Conservation (phyloP, 2,888 invertebrate species). For the Bugula neritina region DNA sequence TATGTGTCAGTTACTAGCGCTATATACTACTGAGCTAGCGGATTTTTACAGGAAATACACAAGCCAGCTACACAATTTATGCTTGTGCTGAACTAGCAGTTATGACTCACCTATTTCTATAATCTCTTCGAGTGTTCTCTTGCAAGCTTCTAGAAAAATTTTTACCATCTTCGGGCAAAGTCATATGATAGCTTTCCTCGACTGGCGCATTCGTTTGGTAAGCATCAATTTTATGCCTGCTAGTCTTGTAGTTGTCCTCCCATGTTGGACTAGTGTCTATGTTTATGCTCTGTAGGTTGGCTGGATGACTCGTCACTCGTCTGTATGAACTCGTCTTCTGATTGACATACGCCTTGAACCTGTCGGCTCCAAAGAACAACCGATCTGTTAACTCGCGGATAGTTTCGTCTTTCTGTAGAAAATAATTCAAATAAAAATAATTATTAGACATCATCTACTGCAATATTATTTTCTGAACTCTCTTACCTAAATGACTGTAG, state of each 20-base stretch:
- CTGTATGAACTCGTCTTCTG: background rate
- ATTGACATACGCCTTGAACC: conserved; percentile 16
- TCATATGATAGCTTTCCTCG: background rate
- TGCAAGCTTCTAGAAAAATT: background rate
- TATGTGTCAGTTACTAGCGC: no score
- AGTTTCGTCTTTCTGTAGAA: conserved; percentile 26
- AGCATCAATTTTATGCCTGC: background rate
- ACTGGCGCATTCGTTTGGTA: background rate
- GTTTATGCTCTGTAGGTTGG: background rate
- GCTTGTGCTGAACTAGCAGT: no score
- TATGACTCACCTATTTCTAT: background rate
- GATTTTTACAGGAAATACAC: no score
- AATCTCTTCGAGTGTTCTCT: background rate
- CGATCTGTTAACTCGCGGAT: conserved; percentile 25
- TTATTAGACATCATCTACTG: no score
- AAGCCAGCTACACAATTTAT: no score
- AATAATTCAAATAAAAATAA: no score
- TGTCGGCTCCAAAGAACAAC: conserved; percentile 25
- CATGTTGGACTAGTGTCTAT: background rate
- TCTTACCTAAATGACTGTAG: no score
- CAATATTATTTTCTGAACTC: no score
- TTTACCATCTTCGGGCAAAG: background rate
- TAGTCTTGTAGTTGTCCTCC: background rate
- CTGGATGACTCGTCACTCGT: background rate
- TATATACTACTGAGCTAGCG: no score